Base-by-base conservation (phyloP, 2,113 vertebrate species). In the Archilochus colubris region DNA sequence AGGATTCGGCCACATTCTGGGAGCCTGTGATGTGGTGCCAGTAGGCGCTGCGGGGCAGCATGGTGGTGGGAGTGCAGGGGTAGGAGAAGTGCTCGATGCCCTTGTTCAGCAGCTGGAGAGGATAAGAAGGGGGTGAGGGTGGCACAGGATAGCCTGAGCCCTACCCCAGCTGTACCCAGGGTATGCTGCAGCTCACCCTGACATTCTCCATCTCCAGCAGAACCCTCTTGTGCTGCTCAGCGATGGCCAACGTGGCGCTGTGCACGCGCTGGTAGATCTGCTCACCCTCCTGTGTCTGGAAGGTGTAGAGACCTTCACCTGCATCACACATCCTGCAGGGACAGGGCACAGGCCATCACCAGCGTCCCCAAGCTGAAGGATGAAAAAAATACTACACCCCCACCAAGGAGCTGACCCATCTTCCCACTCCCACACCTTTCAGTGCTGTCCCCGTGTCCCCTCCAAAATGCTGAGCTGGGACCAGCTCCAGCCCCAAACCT, bases 221-320 rank as follows among this genome's bases (percentile, higher is more conserved):
- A 89, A 99, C 98, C 57, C 98, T 98, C 97, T 99, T 99, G 98
- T 99, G 99, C 96, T 99, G 99, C 96, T 99, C 99, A 0, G 99
- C 99, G 0, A 99, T 99, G 82, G 99, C 98, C 96, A 99, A 90
- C 0, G 99, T 99, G 67, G 99, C 99, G 1, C 98, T 98, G 97
- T 99, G 99, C 72, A 99, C 99, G 3, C 99, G 98, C 96, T 99
- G 99, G 96, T 99, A 99, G 95, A 99, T 99, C 97, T 99, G 98
- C 77, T 99, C 99, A 1, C 99, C 99, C 28, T 99, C 99, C 95
- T 98, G 98, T 0, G 99, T 99, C 98, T 99, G 99, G 96, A 99
- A 99, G 70, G 99, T 99, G 97, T 99, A 99, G 63, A 99, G 98
- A 27, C 99, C 99, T 97, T 99, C 99, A 2, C 99, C 99, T 1